phyloP scores from a whole-genome alignment of 2,113 vertebrate genomes.

The Phainopepla nitens region DNA sequence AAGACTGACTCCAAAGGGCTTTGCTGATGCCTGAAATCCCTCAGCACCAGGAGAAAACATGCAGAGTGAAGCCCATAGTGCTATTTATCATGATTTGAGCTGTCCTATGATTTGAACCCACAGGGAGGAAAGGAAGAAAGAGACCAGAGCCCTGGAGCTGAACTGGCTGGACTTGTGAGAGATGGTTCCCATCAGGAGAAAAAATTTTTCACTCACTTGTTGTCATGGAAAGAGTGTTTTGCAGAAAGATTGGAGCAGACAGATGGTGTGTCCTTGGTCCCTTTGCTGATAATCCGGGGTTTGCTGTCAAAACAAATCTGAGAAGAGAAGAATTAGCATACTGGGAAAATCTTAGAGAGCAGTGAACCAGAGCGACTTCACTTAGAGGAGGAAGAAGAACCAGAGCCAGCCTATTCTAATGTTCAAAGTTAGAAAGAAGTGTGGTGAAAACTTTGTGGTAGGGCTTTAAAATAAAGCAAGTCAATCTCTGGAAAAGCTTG shows the following conservation, averaged over 20 bases:
- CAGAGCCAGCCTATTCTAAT: conserved; percentile 16
- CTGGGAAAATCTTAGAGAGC: conserved; percentile 46
- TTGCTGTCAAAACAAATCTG: conserved; percentile 93
- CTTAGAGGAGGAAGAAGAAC: neutral
- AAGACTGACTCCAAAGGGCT: neutral
- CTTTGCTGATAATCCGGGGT: conserved; percentile 91
- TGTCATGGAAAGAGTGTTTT: conserved; percentile 86
- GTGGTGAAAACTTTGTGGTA: conserved; percentile 22
- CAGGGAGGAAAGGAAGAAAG: neutral
- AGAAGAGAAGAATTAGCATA: conserved; percentile 6
- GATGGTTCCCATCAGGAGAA: neutral
- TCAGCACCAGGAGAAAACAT: neutral
- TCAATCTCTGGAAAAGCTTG: neutral
- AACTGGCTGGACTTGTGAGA: neutral
- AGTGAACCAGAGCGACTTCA: neutral
- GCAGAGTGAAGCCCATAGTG: neutral
- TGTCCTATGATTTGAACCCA: neutral
- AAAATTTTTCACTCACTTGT: conserved; percentile 82
- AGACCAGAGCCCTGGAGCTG: neutral
- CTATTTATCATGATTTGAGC: neutral
- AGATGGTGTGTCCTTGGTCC: conserved; percentile 78
- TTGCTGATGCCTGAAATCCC: neutral
- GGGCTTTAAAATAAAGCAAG: conserved; percentile 41
- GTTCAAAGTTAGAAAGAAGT: conserved; percentile 9
- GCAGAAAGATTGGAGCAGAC: conserved; percentile 84